Conservation (phyloP, 2,797 vertebrate genomes). For the Poeciliopsis turneri region DNA sequence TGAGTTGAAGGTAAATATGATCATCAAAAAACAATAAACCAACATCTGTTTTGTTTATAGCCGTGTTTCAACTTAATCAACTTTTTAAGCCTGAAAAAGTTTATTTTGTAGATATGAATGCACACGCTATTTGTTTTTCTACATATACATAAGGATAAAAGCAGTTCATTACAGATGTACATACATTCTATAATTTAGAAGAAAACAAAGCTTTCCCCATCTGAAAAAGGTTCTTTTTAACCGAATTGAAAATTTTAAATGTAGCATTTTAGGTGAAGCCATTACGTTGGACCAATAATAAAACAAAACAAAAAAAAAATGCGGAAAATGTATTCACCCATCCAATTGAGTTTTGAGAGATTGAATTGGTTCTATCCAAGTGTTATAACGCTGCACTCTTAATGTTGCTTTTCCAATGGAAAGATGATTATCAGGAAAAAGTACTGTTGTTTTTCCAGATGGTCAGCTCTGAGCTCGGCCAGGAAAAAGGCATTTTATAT, state of each 20-base stretch:
- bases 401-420: too few species aligned
- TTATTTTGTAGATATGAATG: neutral
- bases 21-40: neutral
- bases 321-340: neutral
- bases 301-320: neutral
- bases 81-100: neutral
- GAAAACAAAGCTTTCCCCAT: neutral
- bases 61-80: neutral
- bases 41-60: neutral
- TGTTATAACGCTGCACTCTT: neutral
- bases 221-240: neutral
- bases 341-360: neutral
- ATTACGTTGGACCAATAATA: neutral
- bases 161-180: neutral
- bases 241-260: neutral
- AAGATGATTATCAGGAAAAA: neutral
- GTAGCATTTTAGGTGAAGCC: neutral
- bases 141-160: neutral
- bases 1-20: neutral
- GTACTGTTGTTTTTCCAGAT: neutral
- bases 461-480: neutral
- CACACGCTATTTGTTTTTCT: neutral
- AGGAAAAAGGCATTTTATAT: neutral
- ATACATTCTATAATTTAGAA: neutral
- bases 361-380: neutral